Evolutionary conservation across 2,113 vertebrate genomes (phyloP).

Genomic region (Brachirus orientalis): DNA sequence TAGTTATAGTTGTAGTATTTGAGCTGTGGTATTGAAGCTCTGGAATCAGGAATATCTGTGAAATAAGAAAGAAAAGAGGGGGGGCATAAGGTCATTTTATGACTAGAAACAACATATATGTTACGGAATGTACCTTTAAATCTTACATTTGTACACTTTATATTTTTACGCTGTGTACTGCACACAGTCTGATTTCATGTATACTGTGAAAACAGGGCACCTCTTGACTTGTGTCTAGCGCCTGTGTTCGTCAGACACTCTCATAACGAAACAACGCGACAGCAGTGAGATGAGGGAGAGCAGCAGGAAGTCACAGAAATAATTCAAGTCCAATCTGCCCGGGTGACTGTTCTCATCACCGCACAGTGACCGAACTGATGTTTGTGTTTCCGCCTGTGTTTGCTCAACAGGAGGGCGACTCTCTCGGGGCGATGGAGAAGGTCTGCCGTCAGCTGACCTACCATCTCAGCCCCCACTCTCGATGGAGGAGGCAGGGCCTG

Average conservation of each 20-base stretch:
- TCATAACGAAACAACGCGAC: neutral
- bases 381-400: constrained; percentile 13
- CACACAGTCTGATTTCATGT: no score
- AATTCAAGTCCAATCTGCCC: neutral
- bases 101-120: no score
- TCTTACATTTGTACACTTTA: no score
- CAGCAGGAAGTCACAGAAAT: neutral
- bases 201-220: neutral
- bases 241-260: constrained; percentile 7
- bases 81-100: no score
- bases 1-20: no score
- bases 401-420: constrained; percentile 88
- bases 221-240: no score
- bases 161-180: no score
- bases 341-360: neutral
- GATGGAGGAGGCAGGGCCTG: constrained; percentile 92
- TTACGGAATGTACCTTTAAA: no score
- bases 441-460: constrained; percentile 97
- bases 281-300: neutral
- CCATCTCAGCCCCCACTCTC: constrained; percentile 97
- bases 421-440: constrained; percentile 94
- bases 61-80: no score
- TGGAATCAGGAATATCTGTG: no score
- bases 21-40: no score
- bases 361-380: neutral